Percentiles rank a stretch among this genome's conserved stretches.
Conservation (phyloP, 2,113 vertebrate species). For the Caranx melampygus region DNA sequence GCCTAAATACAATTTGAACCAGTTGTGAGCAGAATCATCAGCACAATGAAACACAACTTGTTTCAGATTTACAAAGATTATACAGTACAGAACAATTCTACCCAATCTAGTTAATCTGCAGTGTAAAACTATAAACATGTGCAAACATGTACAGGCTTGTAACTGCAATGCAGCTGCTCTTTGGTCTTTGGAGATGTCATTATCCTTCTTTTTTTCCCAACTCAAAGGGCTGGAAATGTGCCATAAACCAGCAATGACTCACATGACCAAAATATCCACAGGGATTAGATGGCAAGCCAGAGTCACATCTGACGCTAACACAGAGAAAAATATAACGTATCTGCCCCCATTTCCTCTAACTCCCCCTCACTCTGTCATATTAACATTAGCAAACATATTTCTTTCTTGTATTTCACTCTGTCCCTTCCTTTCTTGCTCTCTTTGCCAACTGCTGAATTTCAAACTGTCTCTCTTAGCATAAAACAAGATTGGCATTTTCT, state of each 20-base stretch:
- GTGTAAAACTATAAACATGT: not conserved
- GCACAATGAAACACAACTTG: no score
- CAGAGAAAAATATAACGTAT: conserved; percentile 21
- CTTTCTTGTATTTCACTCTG: no score
- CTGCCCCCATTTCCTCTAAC: not conserved
- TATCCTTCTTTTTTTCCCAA: conserved; percentile 22
- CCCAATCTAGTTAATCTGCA: no score
- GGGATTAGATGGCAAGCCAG: conserved; percentile 40
- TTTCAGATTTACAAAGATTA: no score
- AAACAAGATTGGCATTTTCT: not conserved
- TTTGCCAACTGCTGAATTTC: not conserved
- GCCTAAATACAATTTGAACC: no score
- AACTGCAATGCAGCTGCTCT: conserved; percentile 1
- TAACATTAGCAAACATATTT: not conserved
- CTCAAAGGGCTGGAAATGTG: conserved; percentile 41
- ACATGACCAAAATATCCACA: conserved; percentile 46
- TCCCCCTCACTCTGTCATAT: not conserved
- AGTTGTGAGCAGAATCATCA: no score
- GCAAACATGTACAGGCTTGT: not conserved
- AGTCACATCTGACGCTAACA: conserved; percentile 35
- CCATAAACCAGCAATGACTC: conserved; percentile 57
- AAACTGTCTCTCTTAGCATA: conserved; percentile 12
- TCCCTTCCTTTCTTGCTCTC: no score
- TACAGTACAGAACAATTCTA: no score
- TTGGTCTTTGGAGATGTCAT: conserved; percentile 7